A percentile compares a stretch with the other conserved stretches of the same genome.
Evolutionary conservation across 2,888 invertebrate genomes (phyloP).

Genomic region (Plebejus argus): DNA sequence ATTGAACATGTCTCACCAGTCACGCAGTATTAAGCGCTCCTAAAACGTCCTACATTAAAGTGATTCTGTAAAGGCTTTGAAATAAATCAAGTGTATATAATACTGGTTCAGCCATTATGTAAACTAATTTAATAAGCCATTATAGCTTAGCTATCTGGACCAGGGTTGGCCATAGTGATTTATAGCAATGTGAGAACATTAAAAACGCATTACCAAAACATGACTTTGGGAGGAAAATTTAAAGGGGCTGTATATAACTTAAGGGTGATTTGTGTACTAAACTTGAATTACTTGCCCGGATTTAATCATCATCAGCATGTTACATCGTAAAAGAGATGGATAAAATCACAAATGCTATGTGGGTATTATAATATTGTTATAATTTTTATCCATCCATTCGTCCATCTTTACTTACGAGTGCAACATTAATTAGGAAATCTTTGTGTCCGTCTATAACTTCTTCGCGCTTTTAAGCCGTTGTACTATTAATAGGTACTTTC

Average conservation of each 20-base stretch:
- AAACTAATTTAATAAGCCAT: conserved; percentile 75
- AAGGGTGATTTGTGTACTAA: conserved; percentile 58
- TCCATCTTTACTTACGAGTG: too few species aligned
- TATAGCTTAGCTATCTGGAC: conserved; percentile 79
- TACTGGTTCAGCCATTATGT: conserved; percentile 46
- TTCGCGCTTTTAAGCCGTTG: too few species aligned
- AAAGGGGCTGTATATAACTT: conserved; percentile 65
- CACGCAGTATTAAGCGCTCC: too few species aligned
- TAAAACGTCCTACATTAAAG: neutral
- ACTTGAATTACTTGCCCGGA: conserved; percentile 37
- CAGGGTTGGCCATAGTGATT: conserved; percentile 76
- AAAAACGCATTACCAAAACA: conserved; percentile 81
- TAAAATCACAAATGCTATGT: neutral
- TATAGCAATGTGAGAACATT: conserved; percentile 80
- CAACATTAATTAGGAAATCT: too few species aligned
- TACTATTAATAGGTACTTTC: too few species aligned
- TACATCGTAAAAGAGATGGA: neutral
- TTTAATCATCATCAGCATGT: conserved; percentile 8
- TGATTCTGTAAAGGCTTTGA: conserved; percentile 1
- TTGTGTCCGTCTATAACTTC: too few species aligned
- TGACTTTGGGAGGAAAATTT: conserved; percentile 76
- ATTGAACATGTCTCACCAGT: too few species aligned
- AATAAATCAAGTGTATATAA: conserved; percentile 35
- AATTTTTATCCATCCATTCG: too few species aligned
- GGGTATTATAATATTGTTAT: neutral